A percentile compares a stretch with the other conserved stretches of the same genome.
Evolutionary conservation across 2,113 vertebrate genomes (phyloP).

Genomic region (Baryphthengus martii): DNA sequence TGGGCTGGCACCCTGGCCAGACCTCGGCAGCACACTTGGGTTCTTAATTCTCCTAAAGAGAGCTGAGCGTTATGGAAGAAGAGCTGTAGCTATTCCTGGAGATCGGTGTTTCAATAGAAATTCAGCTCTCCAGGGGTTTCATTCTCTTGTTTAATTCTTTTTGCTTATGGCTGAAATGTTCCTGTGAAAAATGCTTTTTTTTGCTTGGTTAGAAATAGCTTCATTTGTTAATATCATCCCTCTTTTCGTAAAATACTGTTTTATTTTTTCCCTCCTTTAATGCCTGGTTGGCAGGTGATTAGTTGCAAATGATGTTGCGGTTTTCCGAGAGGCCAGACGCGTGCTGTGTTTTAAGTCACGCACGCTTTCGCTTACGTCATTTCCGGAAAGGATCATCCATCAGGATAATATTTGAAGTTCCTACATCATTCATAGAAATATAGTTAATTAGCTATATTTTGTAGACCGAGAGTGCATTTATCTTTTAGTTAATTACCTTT

Average conservation of each 20-base stretch:
- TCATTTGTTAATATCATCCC: background rate
- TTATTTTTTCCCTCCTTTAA: background rate
- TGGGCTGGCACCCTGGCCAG: no score
- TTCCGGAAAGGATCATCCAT: background rate
- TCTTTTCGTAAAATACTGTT: background rate
- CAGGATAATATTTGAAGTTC: background rate
- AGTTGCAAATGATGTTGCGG: background rate
- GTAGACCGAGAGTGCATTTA: background rate
- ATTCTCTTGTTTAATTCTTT: background rate
- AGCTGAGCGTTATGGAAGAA: no score
- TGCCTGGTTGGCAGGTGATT: background rate
- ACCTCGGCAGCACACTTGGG: no score
- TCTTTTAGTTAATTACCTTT: background rate
- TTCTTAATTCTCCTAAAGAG: no score
- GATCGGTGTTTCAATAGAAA: background rate
- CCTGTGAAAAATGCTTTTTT: background rate
- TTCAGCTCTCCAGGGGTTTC: background rate
- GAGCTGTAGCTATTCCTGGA: background rate
- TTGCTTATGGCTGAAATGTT: background rate
- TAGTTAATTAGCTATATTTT: background rate
- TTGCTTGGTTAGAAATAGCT: background rate
- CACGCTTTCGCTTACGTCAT: accelerated
- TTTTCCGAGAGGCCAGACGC: background rate
- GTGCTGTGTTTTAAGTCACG: background rate
- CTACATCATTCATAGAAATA: background rate